Evolutionary conservation across 2,113 vertebrate species (phyloP).

Genomic region (Nannospalax galili): DNA sequence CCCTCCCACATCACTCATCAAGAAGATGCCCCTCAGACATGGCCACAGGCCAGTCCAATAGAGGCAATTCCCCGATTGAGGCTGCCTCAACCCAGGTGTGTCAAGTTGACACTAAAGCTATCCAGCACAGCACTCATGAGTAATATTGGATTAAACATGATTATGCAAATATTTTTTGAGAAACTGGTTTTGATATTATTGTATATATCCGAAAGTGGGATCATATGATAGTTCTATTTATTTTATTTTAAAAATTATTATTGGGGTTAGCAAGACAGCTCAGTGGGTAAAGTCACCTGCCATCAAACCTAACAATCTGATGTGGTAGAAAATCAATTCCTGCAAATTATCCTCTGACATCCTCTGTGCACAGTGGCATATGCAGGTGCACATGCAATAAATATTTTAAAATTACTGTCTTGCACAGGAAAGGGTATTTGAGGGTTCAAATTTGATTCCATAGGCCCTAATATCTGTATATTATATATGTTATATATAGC

Average conservation of each 20-base stretch:
- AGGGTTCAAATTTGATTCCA: no score
- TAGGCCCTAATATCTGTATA: no score
- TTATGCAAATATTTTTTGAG: constrained; percentile 23
- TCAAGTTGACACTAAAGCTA: no score
- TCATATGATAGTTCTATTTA: not conserved
- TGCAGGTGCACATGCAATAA: not conserved
- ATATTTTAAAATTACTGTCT: no score
- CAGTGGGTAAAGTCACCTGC: not conserved
- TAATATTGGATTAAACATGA: not conserved
- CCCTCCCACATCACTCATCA: no score
- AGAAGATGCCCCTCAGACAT: no score
- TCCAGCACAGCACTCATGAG: no score
- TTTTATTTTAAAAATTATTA: not conserved
- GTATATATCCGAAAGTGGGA: not conserved
- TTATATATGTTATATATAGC: no score
- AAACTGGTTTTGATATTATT: not conserved
- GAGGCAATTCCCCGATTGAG: no score
- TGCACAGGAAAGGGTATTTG: no score
- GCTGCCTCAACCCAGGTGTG: no score
- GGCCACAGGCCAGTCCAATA: no score
- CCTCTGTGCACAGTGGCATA: not conserved
- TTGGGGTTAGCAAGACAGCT: not conserved
- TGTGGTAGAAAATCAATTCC: not conserved
- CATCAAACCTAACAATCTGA: not conserved
- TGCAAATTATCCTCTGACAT: not conserved